Base-by-base conservation (phyloP, 1,140 invertebrate genomes). In the Trypoxylus dichotomus region DNA sequence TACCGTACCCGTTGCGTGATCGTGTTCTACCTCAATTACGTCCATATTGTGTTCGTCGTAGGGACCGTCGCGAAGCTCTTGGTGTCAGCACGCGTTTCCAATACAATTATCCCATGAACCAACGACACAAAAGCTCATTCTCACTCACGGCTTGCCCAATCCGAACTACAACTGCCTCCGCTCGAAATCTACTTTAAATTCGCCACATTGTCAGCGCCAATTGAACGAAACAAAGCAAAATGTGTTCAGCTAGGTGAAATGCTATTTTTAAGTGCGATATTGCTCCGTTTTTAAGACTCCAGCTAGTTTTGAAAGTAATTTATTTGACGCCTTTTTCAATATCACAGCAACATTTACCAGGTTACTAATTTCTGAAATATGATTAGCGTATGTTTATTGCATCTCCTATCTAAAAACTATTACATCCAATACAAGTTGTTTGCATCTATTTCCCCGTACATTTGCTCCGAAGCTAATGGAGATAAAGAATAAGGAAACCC, bases 41-140 rank as follows among this genome's bases (percentile, higher is more conserved):
- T 5, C 60, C 60, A 63, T 27, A 63, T 63, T 63, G 60, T 63
- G 60, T 27, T 21, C 25, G 10, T 25, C 60, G 60, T 6, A 25
- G 60, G 25, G 60, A 63, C 60, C 60, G 60, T 21, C 60, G 60
- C 60, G 60, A 19, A 21, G 60, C 60, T 63, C 60, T 8, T 63
- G 60, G 60, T 63, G 60, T 63, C 60, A 63, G 60, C 60, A 63
- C 60, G 24, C 60, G 60, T 63, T 63, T 63, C 60, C 60, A 63
- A 63, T 63, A 19, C 21, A 63, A 63, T 63, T 63, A 63, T 63
- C 60, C 60, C 19, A 63, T 63, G 60, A 63, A 63, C 60, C 60
- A 19, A 11, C 10, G 60, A 63, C 60, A 63, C 25, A 63, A 63
- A 63, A 63, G 60, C 60, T 63, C 19, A 63, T 63, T 63, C 60